Percentiles rank a stretch among this genome's conserved stretches.
Evolutionary conservation across 2,113 vertebrate species (phyloP).

Genomic region (Tyrannus savana): DNA sequence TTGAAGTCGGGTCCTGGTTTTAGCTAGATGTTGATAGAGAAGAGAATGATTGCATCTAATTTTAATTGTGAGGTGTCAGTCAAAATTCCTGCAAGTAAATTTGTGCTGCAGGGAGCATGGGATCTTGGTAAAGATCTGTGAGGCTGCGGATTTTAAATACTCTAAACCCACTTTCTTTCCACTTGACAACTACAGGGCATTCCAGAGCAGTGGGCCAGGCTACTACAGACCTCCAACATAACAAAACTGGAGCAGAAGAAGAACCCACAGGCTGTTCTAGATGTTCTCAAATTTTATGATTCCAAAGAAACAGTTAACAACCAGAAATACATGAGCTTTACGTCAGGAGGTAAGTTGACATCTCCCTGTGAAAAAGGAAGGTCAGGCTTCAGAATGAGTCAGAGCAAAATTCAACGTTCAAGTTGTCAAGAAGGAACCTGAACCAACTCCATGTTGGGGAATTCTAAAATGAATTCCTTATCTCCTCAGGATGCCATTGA

Average conservation of each 20-base stretch:
- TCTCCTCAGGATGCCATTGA: background rate
- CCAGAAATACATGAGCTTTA: constrained; percentile 99
- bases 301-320: constrained; percentile 99
- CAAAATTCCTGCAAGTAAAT: constrained; percentile 67
- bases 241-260: constrained; percentile 99
- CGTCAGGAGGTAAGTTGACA: constrained; percentile 87
- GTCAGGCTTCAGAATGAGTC: background rate
- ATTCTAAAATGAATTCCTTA: background rate
- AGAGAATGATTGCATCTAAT: constrained; percentile 75
- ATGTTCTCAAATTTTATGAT: constrained; percentile 98
- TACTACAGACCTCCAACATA: constrained; percentile 98
- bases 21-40: constrained; percentile 76
- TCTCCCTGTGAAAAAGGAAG: background rate
- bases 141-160: background rate
- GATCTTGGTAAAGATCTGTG: constrained; percentile 75
- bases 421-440: background rate
- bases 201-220: constrained; percentile 96
- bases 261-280: constrained; percentile 96
- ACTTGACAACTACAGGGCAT: constrained; percentile 84
- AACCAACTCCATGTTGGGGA: background rate
- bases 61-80: constrained; percentile 69
- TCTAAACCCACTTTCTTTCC: constrained; percentile 54
- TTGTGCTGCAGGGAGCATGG: constrained; percentile 74
- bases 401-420: background rate
- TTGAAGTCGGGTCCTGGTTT: constrained; percentile 77